A percentile compares a stretch with the other conserved stretches of the same genome.
These are phyloP conservation scores for Hucho hucho DNA, from an alignment of 2,113 vertebrate genomes.

Conservation along the genomic window DNA sequence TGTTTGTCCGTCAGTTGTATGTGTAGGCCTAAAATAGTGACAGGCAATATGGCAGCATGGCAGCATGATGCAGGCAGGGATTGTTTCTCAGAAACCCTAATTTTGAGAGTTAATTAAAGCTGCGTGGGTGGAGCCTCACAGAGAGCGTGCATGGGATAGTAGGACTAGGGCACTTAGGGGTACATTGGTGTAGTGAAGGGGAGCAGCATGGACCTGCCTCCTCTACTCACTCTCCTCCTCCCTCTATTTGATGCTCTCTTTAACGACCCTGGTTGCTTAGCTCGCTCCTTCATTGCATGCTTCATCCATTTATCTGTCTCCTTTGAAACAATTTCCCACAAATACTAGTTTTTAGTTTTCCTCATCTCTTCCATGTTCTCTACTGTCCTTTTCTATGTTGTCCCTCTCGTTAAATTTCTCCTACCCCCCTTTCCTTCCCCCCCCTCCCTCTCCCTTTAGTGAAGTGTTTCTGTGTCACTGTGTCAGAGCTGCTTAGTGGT, in stretches of 20 bases:
- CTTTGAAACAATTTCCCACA: no score
- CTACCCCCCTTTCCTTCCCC: background rate
- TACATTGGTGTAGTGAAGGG: background rate
- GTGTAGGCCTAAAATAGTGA: background rate
- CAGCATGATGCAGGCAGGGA: no score
- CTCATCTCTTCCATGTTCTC: background rate
- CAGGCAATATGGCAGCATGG: no score
- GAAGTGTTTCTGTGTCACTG: no score
- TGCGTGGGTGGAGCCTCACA: background rate
- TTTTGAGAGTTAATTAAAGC: background rate
- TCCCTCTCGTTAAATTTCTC: background rate
- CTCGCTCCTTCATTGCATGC: no score
- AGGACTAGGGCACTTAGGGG: slow-evolving; percentile 15
- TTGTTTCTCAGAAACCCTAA: background rate
- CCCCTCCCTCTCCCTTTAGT: slow-evolving; percentile 4
- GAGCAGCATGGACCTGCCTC: slow-evolving; percentile 8
- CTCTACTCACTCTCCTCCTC: background rate
- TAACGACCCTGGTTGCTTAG: no score
- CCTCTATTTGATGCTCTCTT: background rate
- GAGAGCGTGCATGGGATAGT: background rate
- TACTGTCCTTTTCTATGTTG: background rate
- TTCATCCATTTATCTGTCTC: no score
- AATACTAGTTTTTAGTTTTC: background rate
- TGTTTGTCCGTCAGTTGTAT: background rate
- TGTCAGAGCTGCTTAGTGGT: no score